Base-by-base conservation (phyloP, 2,113 vertebrate species). In the Condylura cristata region DNA sequence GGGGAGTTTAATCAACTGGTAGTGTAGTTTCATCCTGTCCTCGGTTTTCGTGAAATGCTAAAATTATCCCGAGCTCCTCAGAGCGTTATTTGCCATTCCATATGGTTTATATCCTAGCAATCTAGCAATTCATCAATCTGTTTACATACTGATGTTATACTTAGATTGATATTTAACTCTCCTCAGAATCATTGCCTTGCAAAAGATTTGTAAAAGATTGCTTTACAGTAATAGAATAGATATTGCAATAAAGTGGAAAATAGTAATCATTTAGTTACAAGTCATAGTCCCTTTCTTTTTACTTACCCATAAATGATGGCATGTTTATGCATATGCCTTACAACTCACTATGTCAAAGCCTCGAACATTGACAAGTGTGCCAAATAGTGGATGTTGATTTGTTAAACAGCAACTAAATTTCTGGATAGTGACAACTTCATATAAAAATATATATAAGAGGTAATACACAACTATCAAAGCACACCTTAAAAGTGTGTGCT, bases 111-210 rank as follows among this genome's bases (percentile, higher is more conserved):
- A 96, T 80, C 58, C 14, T 71, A 46, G 90, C 83, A 61, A 63
- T 86, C 28, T 84, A 72, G 87, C 78, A 80, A 41, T 72, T 97
- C 96, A 93, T 68, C 80, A 87, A 26, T 85, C 79, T 89, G 85
- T 97, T 98, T 97, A 74, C 66, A 96, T 86, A 93, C 32, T 8
- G 1, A 94, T 96, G 97, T 85, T 93, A 95, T 71, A 93, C 74
- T 95, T 93, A 91, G 37, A 74, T 37, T 97, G 83, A 28, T 94
- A 95, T 97, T 97, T 94, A 95, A 94, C 75, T 88, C 72, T 70
- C 85, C 81, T 95, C 95, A 86, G 58, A 92, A 87, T 71, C 0
- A 0, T 8, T 39, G 68, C 97, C 56, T 88, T 92, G 95, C 37
- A 86, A 96, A 97, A 91, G 80, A 93, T 90, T n/a, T 94, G 81